These are phyloP conservation scores for Tridacna gigas DNA, from an alignment of 2,888 invertebrate genomes.

Conservation along the genomic window DNA sequence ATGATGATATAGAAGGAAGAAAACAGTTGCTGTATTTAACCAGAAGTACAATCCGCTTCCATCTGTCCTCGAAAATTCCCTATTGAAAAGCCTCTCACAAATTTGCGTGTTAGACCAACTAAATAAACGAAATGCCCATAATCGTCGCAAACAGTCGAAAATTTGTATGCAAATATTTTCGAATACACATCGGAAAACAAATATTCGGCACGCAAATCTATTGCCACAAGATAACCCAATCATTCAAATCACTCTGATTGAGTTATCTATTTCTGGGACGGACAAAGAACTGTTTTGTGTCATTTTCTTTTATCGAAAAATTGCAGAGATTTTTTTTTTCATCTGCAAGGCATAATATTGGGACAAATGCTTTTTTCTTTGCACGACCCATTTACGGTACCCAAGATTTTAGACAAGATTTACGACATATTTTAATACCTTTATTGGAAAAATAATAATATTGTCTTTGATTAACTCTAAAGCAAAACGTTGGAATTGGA, in stretches of 20 bases:
- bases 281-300: constrained; percentile 14
- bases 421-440: no score
- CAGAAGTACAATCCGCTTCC: background rate
- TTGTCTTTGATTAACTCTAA: no score
- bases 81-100: background rate
- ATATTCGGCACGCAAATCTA: constrained; percentile 17
- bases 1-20: no score
- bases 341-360: no score
- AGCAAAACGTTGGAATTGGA: no score
- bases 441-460: no score
- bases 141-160: constrained; percentile 25
- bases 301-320: background rate
- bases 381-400: no score
- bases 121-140: constrained; percentile 28
- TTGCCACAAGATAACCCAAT: constrained; percentile 7
- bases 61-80: background rate
- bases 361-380: no score
- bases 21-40: no score
- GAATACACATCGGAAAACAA: constrained; percentile 25
- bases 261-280: constrained; percentile 5
- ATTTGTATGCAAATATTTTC: constrained; percentile 32
- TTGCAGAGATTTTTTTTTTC: no score
- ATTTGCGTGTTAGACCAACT: constrained; percentile 17
- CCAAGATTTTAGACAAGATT: no score
- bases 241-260: constrained; percentile 22